Conservation (phyloP, 2,888 invertebrate species). For the Xylota segnis region DNA sequence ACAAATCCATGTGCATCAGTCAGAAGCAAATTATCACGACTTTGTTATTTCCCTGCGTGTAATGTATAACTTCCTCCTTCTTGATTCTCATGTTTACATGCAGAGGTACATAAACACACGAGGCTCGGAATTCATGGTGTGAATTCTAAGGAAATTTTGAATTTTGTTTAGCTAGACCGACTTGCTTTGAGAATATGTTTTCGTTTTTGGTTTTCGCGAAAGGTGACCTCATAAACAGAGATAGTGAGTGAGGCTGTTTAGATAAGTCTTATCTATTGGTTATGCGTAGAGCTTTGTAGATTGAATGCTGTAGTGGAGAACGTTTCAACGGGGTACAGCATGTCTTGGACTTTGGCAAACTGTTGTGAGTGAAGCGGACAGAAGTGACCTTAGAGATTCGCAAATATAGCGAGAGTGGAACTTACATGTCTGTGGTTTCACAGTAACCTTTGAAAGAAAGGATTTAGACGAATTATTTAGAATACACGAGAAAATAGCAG, state of each 20-base stretch:
- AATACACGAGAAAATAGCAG: too few species aligned
- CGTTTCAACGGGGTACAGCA: neutral
- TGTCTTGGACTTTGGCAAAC: too few species aligned
- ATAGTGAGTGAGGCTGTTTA: neutral
- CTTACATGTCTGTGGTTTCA: too few species aligned
- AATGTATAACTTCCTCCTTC: constrained; percentile 20
- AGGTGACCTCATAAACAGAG: constrained; percentile 13
- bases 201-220: neutral
- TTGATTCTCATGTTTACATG: constrained; percentile 16
- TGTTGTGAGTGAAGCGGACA: too few species aligned
- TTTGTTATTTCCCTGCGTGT: neutral
- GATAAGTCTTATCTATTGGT: constrained; percentile 10
- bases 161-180: neutral
- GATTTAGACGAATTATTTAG: too few species aligned
- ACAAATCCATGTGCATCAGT: constrained; percentile 11
- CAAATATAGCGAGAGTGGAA: too few species aligned
- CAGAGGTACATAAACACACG: constrained; percentile 13
- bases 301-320: neutral
- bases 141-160: constrained; percentile 8
- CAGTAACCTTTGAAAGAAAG: too few species aligned
- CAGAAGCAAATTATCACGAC: neutral
- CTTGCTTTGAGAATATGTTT: neutral
- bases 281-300: neutral
- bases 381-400: too few species aligned
- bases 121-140: neutral